Evolutionary conservation across 2,888 invertebrate genomes (phyloP).

Genomic region (Minunthozetes semirufus): DNA sequence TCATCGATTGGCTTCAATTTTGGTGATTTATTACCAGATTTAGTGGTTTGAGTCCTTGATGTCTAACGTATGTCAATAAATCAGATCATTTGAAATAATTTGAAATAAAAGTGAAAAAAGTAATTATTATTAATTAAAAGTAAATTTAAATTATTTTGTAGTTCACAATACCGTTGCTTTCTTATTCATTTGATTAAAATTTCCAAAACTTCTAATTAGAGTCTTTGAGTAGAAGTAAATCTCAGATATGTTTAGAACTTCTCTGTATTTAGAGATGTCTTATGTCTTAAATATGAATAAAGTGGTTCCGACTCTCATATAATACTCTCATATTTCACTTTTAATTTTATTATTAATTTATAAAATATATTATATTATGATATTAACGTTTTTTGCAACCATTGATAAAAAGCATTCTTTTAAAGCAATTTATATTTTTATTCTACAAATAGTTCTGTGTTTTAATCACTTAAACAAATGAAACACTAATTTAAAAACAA

Average conservation of each 20-base stretch:
- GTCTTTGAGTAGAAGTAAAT: background rate
- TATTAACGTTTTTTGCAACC: background rate
- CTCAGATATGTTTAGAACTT: background rate
- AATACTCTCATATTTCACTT: background rate
- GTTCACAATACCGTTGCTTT: constrained; percentile 29
- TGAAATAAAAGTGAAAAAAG: no score
- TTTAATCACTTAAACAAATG: background rate
- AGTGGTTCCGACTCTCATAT: background rate
- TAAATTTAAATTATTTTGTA: no score
- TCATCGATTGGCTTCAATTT: constrained; percentile 35
- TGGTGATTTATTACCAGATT: constrained; percentile 29
- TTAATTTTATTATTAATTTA: background rate
- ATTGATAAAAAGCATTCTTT: background rate
- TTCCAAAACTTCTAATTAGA: background rate
- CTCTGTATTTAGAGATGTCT: background rate
- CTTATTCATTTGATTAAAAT: constrained; percentile 8
- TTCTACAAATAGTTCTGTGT: background rate
- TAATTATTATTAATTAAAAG: no score
- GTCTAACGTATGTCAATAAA: background rate
- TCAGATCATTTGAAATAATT: background rate
- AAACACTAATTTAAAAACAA: background rate
- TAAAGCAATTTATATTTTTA: background rate
- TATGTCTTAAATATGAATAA: background rate
- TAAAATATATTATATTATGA: background rate
- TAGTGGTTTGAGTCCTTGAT: constrained; percentile 15